Conservation (phyloP, 2,888 invertebrate species). For the Stenchaetothrips biformis region DNA sequence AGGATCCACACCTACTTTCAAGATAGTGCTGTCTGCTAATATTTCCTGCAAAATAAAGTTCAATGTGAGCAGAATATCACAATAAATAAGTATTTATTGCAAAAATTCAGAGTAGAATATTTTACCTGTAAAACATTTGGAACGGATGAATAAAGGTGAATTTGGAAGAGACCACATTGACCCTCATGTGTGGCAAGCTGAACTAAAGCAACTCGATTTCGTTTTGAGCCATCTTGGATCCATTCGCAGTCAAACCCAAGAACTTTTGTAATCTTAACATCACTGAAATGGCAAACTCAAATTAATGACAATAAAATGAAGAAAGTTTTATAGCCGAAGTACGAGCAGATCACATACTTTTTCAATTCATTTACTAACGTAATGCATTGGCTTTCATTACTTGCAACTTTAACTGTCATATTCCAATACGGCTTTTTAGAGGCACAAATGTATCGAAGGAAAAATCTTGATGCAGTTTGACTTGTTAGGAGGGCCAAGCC, state of each 20-base stretch:
- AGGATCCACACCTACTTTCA: slow-evolving; percentile 73
- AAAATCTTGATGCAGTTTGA: background rate
- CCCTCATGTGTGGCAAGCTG: slow-evolving; percentile 68
- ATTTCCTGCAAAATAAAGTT: slow-evolving; percentile 48
- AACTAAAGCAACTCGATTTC: slow-evolving; percentile 61
- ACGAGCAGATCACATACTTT: background rate
- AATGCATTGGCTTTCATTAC: background rate
- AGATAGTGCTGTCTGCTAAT: slow-evolving; percentile 57
- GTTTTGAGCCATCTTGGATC: slow-evolving; percentile 58
- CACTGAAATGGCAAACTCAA: slow-evolving; percentile 30
- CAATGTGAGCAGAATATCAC: background rate
- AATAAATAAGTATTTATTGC: background rate
- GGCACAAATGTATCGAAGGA: background rate
- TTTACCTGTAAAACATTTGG: slow-evolving; percentile 47
- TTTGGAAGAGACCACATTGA: slow-evolving; percentile 63
- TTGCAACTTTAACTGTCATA: background rate
- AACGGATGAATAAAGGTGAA: slow-evolving; percentile 55
- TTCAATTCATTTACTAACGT: background rate
- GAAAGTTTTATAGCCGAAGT: background rate
- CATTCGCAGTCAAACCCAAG: slow-evolving; percentile 80
- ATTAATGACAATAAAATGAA: background rate
- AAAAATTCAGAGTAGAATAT: slow-evolving; percentile 31
- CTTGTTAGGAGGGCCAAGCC: background rate
- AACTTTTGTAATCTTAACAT: slow-evolving; percentile 30
- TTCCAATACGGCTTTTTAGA: background rate